These are phyloP conservation scores for Epizoanthus ramosus DNA, from an alignment of 92 coral and sea anemone species.

Conservation along the genomic window DNA sequence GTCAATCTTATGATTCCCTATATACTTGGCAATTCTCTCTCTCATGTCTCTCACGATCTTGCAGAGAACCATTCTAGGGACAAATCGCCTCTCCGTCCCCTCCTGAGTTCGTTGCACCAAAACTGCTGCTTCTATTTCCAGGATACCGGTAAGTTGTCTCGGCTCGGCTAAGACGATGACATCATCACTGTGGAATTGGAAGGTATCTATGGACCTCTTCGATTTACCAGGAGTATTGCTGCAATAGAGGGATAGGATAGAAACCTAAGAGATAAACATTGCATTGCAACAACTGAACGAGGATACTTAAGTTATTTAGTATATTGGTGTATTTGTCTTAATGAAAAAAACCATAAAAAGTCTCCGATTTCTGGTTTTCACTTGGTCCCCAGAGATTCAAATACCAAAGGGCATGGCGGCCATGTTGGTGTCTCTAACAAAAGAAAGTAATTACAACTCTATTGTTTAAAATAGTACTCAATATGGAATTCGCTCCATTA, in stretches of 20 bases:
- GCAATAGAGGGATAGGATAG: neutral
- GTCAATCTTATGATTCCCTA: conserved; percentile 29
- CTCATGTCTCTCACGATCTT: conserved; percentile 34
- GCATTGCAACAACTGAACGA: too few species aligned
- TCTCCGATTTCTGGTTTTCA: too few species aligned
- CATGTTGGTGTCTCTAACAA: too few species aligned
- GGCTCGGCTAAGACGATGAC: conserved; percentile 41
- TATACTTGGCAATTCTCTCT: conserved; percentile 29
- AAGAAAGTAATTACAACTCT: too few species aligned
- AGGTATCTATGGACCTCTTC: neutral
- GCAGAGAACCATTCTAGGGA: conserved; percentile 37
- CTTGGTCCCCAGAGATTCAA: too few species aligned
- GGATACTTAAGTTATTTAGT: too few species aligned
- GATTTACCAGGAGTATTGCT: neutral
- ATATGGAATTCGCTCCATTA: too few species aligned
- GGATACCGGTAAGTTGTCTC: neutral
- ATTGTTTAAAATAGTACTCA: too few species aligned
- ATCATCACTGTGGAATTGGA: conserved; percentile 12
- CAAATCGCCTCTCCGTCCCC: neutral
- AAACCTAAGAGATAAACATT: too few species aligned
- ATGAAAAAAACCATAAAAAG: too few species aligned
- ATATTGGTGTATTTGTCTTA: too few species aligned
- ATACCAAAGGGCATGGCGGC: too few species aligned
- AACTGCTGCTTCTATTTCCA: conserved; percentile 38
- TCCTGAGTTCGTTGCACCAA: conserved; percentile 16